Conservation (phyloP, 2,797 vertebrate genomes). For the Gastrophryne carolinensis region DNA sequence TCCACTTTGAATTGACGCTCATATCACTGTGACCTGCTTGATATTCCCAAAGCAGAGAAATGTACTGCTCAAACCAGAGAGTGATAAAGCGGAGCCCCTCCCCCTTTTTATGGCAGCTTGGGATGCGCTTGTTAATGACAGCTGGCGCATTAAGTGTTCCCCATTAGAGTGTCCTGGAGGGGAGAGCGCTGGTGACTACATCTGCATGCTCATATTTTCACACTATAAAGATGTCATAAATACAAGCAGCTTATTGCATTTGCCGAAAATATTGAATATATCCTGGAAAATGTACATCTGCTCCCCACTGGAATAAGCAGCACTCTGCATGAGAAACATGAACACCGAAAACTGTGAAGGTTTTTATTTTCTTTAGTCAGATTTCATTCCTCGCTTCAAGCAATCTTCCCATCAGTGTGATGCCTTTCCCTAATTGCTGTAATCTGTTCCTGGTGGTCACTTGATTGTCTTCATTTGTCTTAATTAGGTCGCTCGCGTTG, state of each 20-base stretch:
- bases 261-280: neutral
- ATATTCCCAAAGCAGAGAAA: neutral
- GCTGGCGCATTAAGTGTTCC: slow-evolving; percentile 15
- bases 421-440: no score
- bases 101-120: neutral
- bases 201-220: slow-evolving; percentile 24
- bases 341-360: no score
- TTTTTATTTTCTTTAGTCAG: no score
- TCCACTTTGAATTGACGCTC: no score
- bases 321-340: no score
- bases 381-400: no score
- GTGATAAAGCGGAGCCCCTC: neutral
- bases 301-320: neutral
- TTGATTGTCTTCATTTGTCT: no score
- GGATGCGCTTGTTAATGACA: neutral
- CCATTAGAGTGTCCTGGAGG: slow-evolving; percentile 19
- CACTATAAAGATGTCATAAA: slow-evolving; percentile 8
- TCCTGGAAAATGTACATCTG: neutral
- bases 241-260: neutral
- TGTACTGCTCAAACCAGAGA: neutral
- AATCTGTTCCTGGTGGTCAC: no score
- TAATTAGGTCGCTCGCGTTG: no score
- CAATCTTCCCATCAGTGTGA: no score
- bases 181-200: neutral
- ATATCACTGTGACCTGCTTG: neutral